Evolutionary conservation across 2,113 vertebrate species (phyloP), one percentile per base, ranked within the genome.

Genomic region (Lanius ludovicianus): DNA sequence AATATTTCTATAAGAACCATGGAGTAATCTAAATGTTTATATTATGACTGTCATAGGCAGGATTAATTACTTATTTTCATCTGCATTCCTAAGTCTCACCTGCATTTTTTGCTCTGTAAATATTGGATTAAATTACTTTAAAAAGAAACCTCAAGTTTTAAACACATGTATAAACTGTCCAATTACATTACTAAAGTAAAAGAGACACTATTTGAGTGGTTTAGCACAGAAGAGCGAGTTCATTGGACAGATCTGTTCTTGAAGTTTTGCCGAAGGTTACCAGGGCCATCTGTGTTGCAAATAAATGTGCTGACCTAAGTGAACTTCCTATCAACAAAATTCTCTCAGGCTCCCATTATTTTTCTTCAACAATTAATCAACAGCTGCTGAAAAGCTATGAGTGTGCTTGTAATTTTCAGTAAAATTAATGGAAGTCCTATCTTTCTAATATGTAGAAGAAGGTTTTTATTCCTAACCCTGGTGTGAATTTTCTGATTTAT

Each of bases 291-390:
- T 98, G 93, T 71, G 87, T 52, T 95, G 89, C 89, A 95, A 84
- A 94, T 97, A 98, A 97, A 98, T 95, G 73, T 95, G 46, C 74
- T 95, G 96, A 98, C 98, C 97, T 95, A 96, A 81, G 11, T 91
- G 97, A 97, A 97, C 97, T 96, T 96, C 84, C 97, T 97, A 97
- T 97, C 98, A 98, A 96, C 98, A 98, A 96, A 96, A 91, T 96
- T 97, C 96, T 97, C 94, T 91, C 95, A 95, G 73, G 78, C 91
- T 97, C 89, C 97, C 91, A 94, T 98, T 98, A 97, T 94, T 94
- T 94, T 90, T 97, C 89, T 93, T 93, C 68, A 95, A 94, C 93
- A 95, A 97, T 98, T 98, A 95, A 98, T 98, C 97, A 97, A 70
- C 95, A 97, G 87, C 96, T 97, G 96, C 83, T 98, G 97, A 98